phyloP scores from a whole-genome alignment of 92 coral and sea anemone species.

The Bergia sp. region DNA sequence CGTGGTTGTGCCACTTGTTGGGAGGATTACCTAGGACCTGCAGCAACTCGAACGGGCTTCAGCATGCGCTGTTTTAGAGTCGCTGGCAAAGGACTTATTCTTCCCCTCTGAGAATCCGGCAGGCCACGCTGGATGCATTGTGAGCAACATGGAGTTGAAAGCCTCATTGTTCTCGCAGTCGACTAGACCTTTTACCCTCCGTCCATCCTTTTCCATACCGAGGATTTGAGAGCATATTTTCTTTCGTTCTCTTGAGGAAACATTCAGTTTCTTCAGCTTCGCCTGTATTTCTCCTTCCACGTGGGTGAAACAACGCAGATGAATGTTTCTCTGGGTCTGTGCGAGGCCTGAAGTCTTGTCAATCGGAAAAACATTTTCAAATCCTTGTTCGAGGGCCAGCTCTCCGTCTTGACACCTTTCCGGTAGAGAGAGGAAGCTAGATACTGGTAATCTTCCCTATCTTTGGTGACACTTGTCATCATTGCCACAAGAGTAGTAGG shows the following conservation, averaged over 20 bases:
- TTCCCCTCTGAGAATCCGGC: conserved; percentile 21
- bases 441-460: conserved; percentile 57
- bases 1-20: conserved; percentile 50
- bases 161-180: conserved; percentile 36
- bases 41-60: conserved; percentile 46
- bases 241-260: conserved; percentile 8
- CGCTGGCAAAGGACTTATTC: not conserved
- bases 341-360: conserved; percentile 1
- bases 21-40: conserved; percentile 51
- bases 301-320: conserved; percentile 43
- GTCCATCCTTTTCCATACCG: conserved; percentile 17
- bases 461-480: conserved; percentile 63
- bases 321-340: conserved; percentile 13
- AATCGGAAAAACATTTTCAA: conserved; percentile 30
- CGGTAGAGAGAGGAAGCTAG: conserved; percentile 47
- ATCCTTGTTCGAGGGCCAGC: conserved; percentile 53
- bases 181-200: conserved; percentile 23
- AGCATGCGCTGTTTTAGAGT: conserved; percentile 21
- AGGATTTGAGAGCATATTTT: conserved; percentile 13
- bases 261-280: conserved; percentile 26
- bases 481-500: conserved; percentile 58
- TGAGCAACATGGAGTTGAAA: not conserved
- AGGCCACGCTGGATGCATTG: conserved; percentile 24
- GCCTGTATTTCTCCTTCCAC: conserved; percentile 39
- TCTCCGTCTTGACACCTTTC: conserved; percentile 57